These are phyloP conservation scores for Empis stercorea DNA, from an alignment of 2,888 invertebrate genomes.

Conservation along the genomic window DNA sequence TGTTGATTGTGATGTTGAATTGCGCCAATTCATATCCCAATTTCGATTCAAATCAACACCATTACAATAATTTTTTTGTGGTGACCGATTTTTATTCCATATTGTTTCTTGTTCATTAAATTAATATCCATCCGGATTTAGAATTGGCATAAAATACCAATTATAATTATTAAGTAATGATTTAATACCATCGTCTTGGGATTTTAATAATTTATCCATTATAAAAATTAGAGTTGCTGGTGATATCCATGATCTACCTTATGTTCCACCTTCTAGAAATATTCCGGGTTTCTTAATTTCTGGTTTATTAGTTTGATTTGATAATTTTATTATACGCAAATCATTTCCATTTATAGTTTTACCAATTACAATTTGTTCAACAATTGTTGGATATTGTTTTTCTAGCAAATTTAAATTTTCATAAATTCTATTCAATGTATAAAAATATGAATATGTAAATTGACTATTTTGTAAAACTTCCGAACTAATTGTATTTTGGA, in stretches of 20 bases:
- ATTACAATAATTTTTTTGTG: conserved; percentile 28
- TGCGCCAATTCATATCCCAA: conserved; percentile 51
- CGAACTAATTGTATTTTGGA: conserved; percentile 12
- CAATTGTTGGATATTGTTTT: conserved; percentile 34
- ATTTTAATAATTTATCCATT: conserved; percentile 46
- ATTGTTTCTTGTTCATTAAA: conserved; percentile 51
- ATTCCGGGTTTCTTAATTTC: conserved; percentile 26
- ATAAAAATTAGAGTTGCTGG: conserved; percentile 51
- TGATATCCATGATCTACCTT: conserved; percentile 65
- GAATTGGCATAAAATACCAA: conserved; percentile 61
- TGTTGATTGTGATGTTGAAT: conserved; percentile 38
- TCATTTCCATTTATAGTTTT: conserved; percentile 45
- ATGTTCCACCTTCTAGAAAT: conserved; percentile 51
- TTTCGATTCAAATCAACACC: conserved; percentile 54
- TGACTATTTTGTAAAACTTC: conserved; percentile 33
- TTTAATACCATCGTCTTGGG: conserved; percentile 38
- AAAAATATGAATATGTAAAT: conserved; percentile 27
- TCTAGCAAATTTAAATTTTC: conserved; percentile 42
- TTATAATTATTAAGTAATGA: conserved; percentile 44
- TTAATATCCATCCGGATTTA: conserved; percentile 66
- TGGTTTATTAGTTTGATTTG: conserved; percentile 34
- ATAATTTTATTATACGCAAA: conserved; percentile 43
- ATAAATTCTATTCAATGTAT: conserved; percentile 38
- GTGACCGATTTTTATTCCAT: conserved; percentile 52
- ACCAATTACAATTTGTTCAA: conserved; percentile 41